Evolutionary conservation across 1,140 invertebrate genomes (phyloP).

Genomic region (Drosophila gunungcola): DNA sequence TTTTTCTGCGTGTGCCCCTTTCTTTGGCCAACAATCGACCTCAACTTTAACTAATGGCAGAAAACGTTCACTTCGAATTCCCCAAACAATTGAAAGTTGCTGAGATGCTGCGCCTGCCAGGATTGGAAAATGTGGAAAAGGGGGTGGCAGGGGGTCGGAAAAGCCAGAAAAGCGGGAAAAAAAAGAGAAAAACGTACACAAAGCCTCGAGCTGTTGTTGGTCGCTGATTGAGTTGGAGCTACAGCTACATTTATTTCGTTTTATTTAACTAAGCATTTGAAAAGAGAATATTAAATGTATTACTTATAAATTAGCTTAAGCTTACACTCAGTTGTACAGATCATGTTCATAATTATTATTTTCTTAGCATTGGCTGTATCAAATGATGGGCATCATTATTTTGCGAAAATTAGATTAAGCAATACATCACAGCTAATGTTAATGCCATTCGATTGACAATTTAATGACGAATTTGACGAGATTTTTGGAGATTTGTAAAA

Average conservation of each 20-base stretch:
- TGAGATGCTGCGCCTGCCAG: neutral
- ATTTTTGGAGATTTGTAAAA: too few relatives aligned
- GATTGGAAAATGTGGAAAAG: conserved; percentile 1
- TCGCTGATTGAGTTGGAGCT: conserved; percentile 37
- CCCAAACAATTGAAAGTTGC: conserved; percentile 75
- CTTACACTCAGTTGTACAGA: too few relatives aligned
- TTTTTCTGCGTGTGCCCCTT: neutral
- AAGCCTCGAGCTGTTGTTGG: conserved; percentile 18
- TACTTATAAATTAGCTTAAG: too few relatives aligned
- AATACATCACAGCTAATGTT: too few relatives aligned
- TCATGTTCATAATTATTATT: too few relatives aligned
- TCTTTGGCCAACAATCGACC: conserved; percentile 3
- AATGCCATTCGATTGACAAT: too few relatives aligned
- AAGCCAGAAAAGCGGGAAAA: neutral
- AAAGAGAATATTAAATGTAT: too few relatives aligned
- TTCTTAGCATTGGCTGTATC: too few relatives aligned
- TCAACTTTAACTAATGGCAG: conserved; percentile 61
- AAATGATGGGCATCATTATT: too few relatives aligned
- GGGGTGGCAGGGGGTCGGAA: neutral
- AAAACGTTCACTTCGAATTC: conserved; percentile 68
- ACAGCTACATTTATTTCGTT: neutral
- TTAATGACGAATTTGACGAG: too few relatives aligned
- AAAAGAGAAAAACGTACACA: conserved; percentile 25
- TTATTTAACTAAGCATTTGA: too few relatives aligned
- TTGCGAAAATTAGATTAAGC: too few relatives aligned